These are phyloP conservation scores for mouse (Mus musculus) DNA, from an alignment of 2,113 vertebrate species.

Conservation along the genomic window GRCm39 chr13:113038501-113039000, in stretches of 20 bases:
- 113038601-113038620: too few species aligned
- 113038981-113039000: conserved; percentile 16
- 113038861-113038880: neutral
- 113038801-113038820: neutral
- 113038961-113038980: neutral
- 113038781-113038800: conserved; percentile 6
- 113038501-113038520: conserved; percentile 15
- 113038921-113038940: neutral
- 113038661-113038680: too few species aligned
- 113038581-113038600: neutral
- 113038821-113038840: conserved; percentile 10
- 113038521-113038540: conserved; percentile 17
- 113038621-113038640: too few species aligned
- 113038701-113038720: too few species aligned
- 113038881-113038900: neutral
- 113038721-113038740: too few species aligned
- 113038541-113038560: neutral
- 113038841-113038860: neutral
- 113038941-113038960: neutral
- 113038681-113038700: too few species aligned
- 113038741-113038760: too few species aligned
- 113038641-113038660: too few species aligned
- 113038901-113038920: neutral
- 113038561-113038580: neutral
- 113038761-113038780: neutral